Evolutionary conservation across 2,888 invertebrate species (phyloP).

Genomic region (Ennomos erosarius): DNA sequence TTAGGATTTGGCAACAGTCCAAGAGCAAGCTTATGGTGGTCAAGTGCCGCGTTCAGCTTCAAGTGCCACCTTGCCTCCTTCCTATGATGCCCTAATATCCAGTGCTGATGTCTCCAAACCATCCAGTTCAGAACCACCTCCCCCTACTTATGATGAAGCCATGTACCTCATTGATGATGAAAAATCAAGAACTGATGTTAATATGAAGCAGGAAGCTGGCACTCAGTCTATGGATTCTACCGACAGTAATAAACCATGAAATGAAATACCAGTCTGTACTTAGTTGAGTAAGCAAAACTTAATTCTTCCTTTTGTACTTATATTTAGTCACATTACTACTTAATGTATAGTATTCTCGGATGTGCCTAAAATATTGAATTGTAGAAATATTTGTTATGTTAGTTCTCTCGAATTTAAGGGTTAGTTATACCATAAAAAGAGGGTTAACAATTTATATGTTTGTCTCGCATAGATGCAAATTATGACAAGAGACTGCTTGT

Average conservation of each 20-base stretch:
- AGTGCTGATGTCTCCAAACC: constrained; percentile 70
- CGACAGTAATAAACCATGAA: constrained; percentile 74
- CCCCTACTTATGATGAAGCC: constrained; percentile 88
- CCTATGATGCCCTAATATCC: constrained; percentile 86
- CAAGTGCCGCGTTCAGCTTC: constrained; percentile 84
- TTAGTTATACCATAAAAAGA: constrained; percentile 20
- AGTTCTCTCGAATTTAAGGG: constrained; percentile 46
- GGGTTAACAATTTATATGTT: constrained; percentile 19
- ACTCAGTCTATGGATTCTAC: constrained; percentile 56
- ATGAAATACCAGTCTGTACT: constrained; percentile 48
- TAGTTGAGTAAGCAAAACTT: constrained; percentile 70
- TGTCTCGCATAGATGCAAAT: constrained; percentile 24
- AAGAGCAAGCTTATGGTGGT: constrained; percentile 82
- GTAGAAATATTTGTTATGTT: constrained; percentile 60
- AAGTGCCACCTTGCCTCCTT: constrained; percentile 86
- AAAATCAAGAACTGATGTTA: constrained; percentile 65
- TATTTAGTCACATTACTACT: constrained; percentile 59
- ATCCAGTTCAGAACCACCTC: constrained; percentile 84
- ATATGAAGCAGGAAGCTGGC: constrained; percentile 73
- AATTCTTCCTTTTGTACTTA: constrained; percentile 81
- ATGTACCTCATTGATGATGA: constrained; percentile 83
- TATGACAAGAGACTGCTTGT: constrained; percentile 25
- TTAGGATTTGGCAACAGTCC: constrained; percentile 85
- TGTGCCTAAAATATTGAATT: constrained; percentile 79
- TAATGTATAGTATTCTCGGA: constrained; percentile 71